Evolutionary conservation across 2,113 vertebrate genomes (phyloP).

Genomic region (Syrrhaptes paradoxus): DNA sequence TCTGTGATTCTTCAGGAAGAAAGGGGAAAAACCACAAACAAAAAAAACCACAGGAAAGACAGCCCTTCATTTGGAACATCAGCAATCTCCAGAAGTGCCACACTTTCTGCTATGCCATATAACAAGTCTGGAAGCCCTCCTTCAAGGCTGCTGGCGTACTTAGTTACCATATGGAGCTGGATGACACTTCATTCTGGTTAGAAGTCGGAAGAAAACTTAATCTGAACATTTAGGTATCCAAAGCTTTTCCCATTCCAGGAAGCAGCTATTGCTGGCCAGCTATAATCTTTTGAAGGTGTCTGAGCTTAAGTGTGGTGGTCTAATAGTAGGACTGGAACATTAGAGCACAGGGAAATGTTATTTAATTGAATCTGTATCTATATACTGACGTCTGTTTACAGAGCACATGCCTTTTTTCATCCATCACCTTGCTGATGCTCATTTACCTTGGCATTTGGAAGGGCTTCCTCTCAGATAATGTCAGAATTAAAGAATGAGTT

Average conservation of each 20-base stretch:
- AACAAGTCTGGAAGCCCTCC: not conserved
- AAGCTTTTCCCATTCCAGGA: not conserved
- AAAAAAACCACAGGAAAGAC: not conserved
- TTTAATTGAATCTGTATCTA: not conserved
- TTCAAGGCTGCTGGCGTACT: not conserved
- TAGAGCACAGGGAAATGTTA: not conserved
- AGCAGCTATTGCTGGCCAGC: not conserved
- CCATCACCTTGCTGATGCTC: constrained; percentile 2
- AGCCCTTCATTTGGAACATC: not conserved
- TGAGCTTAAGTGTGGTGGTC: not conserved
- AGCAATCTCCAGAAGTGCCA: not conserved
- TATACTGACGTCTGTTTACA: not conserved
- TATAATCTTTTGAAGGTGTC: not conserved
- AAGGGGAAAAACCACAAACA: not conserved
- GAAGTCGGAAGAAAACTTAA: not conserved
- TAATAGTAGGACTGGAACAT: not conserved
- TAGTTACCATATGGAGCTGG: not conserved
- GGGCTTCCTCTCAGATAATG: constrained; percentile 41
- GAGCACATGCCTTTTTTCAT: not conserved
- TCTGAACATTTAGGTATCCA: constrained; percentile 7
- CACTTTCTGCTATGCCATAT: not conserved
- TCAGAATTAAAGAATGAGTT: constrained; percentile 70
- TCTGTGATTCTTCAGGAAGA: not conserved
- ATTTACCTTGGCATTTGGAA: constrained; percentile 56
- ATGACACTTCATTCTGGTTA: not conserved